Base-by-base conservation (phyloP, 2,888 invertebrate species). In the Eupeodes latifasciatus region DNA sequence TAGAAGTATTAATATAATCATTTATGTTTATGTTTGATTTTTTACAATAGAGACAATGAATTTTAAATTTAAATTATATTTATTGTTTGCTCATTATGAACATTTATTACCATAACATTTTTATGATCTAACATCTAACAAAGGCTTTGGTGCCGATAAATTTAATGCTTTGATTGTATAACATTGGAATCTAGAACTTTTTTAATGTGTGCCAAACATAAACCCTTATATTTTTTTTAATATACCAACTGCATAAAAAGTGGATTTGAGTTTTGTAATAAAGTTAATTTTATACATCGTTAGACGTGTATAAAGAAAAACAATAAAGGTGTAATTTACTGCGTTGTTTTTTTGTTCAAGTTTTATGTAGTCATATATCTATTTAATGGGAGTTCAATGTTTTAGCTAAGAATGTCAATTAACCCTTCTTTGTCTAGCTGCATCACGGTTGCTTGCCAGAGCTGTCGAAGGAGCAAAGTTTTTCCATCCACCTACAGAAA, bases 261-360 rank as follows among this genome's bases (percentile, higher is more conserved):
- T 72, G 44, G 57, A 27, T 14, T 59, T n/a, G 34, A 69, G 55
- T 69, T 69, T 34, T 16, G 51, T n/a, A 49, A 69, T 78, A 71
- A 82, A 79, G 62, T 51, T 79, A 75, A 67, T 85, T 85, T 85
- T 78, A 36, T 66, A 72, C 55, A 47, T 79, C 86, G 40, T 86
- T 82, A 86, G 76, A 82, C 59, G 57, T 79, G 44, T 7, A 55
- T n/a, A 81, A 79, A 27, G 27, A 64, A 5, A 66, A 27, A 62
- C 82, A 71, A 82, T 82, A 80, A 86, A 82, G 72, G 40, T 74
- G 81, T 72, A 67, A 74, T 72, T 78, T 74, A 67, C 16, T 49
- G 16, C 34, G n/a, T 53, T 40, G 49, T 44, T 16, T 49, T 67
- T 2, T 36, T 53, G n/a, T 69, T 53, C n/a, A 71, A 27, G 71